Evolutionary conservation across 2,797 vertebrate species (phyloP).

Genomic region (Rhabdophis nuchalis): DNA sequence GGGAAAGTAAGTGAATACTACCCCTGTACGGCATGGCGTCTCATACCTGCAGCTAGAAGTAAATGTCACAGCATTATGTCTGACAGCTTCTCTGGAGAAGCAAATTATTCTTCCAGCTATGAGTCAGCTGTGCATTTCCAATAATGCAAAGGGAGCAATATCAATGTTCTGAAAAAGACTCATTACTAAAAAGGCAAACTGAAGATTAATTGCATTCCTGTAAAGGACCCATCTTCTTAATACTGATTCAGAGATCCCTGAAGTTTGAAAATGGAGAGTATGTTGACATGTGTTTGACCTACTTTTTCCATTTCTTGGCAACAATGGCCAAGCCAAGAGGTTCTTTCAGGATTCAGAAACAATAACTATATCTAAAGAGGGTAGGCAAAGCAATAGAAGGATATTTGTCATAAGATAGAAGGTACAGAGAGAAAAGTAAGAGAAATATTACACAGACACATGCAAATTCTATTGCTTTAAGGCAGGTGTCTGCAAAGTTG

Average conservation of each 20-base stretch:
- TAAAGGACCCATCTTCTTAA: background rate
- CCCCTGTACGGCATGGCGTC: background rate
- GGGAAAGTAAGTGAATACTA: no score
- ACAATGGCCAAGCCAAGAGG: background rate
- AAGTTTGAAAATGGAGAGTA: background rate
- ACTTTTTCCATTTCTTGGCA: background rate
- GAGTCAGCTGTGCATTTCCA: background rate
- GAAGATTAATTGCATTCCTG: background rate
- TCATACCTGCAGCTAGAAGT: background rate
- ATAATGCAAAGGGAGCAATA: background rate
- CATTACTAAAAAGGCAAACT: background rate
- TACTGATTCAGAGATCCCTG: background rate
- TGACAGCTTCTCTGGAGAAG: background rate
- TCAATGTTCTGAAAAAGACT: background rate
- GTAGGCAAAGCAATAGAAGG: background rate
- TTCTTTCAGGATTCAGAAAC: background rate
- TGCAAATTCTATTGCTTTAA: background rate
- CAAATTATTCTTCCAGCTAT: background rate
- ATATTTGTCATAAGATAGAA: background rate
- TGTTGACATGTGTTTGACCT: background rate
- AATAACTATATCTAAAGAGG: background rate
- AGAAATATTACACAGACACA: background rate
- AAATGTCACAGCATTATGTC: background rate
- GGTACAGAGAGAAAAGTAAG: background rate
- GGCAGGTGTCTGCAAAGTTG: no score